Evolutionary conservation across 2,888 invertebrate genomes (phyloP), one percentile per base, ranked within the genome.

Genomic region (Agriotes lineatus): DNA sequence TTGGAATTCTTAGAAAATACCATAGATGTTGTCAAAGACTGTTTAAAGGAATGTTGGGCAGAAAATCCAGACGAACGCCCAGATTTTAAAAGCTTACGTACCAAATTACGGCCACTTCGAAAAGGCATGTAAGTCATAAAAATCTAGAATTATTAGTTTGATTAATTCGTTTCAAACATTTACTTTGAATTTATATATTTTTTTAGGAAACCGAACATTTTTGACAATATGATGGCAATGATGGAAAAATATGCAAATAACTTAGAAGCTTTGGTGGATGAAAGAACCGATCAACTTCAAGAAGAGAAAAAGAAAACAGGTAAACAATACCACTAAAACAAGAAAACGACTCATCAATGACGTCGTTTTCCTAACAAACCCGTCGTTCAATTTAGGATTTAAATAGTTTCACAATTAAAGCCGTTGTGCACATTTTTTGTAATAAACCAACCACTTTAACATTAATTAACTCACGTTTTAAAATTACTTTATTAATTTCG

Each of bases 161-260:
- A n/a, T n/a, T n/a, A n/a, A n/a, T n/a, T n/a, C n/a, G n/a, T n/a
- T n/a, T n/a, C n/a, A n/a, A 30, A 30, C 4, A 30, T 30, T 30
- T 6, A 6, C 4, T 4, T 30, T 2, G 12, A 2, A 9, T 9
- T 39, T 1, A 39, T 5, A 6, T 14, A 6, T 18, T 42, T 14
- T 14, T 12, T 2, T 18, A 96, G 95, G 93, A 94, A 96, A 84
- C 92, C 95, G 14, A 97, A 97, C 84, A 97, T 98, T 77, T 95
- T 97, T 78, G 98, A 98, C 84, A 97, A 97, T 81, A 97, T 98
- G 96, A 95, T 97, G 89, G 93, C 94, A 0, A 96, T 97, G 90
- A 96, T 98, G 96, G 97, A 97, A 83, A 96, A 96, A 81, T 97
- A 98, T 81, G 96, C 97, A 9, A 96, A 94, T 79, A 97, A 97